Base-by-base conservation (phyloP, 2,113 vertebrate genomes). In the Neopipo cinnamomea region DNA sequence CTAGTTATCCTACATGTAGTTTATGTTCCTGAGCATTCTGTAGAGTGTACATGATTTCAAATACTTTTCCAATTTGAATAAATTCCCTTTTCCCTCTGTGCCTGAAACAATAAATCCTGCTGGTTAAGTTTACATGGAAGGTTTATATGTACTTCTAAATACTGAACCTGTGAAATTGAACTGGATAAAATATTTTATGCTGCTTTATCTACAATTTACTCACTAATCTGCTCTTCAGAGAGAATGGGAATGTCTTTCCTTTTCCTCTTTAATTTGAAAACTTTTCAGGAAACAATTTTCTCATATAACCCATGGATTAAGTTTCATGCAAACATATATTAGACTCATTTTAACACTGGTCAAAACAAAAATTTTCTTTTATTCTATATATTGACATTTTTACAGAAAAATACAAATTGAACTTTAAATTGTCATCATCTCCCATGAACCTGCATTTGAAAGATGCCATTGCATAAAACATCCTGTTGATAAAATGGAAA, bases 1-100 rank as follows among this genome's bases (percentile, higher is more conserved):
- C n/a, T 70, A n/a, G 35, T 6, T 56, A 5, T 62, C 28, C 14
- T 52, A 11, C 0, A 0, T 20, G 28, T 42, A 66, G 8, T 3
- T 25, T 75, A 25, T 56, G 25, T 56, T 81, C 39, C 67, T 21
- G 22, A 67, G 21, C 39, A 37, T 30, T 49, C 35, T 30, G 8
- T 37, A 68, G 17, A 55, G 21, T 5, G 12, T 17, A n/a, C 2
- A 4, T 31, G 22, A 81, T 88, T 89, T 88, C 49, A 85, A 87
- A 74, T 53, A 39, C 30, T 31, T 77, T 77, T 56, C 41, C 33
- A 47, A 7, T 92, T 85, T 83, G n/a, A 92, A 47, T 63, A 33
- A 42, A 63, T 66, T 91, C 95, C n/a, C 28, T 68, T 95, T 70
- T 44, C 31, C 24, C 44, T 89, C 67, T 19, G 3, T 41, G 9